Percentiles rank a stretch among this genome's conserved stretches.
Conservation (phyloP, 1,140 invertebrate genomes). For the Notospermus geniculatus region DNA sequence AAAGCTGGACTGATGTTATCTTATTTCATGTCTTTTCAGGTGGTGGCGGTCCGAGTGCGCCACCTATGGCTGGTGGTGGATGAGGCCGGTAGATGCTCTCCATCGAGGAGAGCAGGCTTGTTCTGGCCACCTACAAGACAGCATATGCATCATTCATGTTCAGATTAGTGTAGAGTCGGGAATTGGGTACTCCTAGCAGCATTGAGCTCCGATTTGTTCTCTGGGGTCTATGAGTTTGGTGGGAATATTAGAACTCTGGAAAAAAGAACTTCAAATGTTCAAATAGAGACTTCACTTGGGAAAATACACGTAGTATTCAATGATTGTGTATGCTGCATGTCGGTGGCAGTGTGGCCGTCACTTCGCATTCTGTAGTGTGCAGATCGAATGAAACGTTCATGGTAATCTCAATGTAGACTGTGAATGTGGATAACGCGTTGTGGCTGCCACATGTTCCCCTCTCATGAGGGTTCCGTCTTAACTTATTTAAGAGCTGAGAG, state of each 20-base stretch:
- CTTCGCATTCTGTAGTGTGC: no score
- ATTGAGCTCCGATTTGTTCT: background rate
- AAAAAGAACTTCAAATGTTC: no score
- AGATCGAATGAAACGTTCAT: no score
- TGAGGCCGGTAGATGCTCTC: constrained; percentile 35
- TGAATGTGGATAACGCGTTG: no score
- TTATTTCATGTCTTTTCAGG: constrained; percentile 5
- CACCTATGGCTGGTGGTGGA: constrained; percentile 39
- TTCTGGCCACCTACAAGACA: background rate
- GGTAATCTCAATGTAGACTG: no score
- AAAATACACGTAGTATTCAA: no score
- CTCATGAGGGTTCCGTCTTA: no score
- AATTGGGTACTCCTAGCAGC: background rate
- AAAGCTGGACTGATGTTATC: background rate
- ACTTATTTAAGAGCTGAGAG: no score
- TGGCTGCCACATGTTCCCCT: no score
- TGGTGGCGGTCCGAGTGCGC: constrained; percentile 30
- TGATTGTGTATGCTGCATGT: no score
- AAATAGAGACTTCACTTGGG: no score
- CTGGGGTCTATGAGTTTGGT: background rate
- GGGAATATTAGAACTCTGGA: background rate
- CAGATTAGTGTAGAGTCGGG: background rate
- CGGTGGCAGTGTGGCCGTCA: no score
- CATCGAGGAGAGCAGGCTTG: background rate
- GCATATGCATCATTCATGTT: background rate